Evolutionary conservation across 2,888 invertebrate genomes (phyloP).

Genomic region (Luffia ferchaultella): DNA sequence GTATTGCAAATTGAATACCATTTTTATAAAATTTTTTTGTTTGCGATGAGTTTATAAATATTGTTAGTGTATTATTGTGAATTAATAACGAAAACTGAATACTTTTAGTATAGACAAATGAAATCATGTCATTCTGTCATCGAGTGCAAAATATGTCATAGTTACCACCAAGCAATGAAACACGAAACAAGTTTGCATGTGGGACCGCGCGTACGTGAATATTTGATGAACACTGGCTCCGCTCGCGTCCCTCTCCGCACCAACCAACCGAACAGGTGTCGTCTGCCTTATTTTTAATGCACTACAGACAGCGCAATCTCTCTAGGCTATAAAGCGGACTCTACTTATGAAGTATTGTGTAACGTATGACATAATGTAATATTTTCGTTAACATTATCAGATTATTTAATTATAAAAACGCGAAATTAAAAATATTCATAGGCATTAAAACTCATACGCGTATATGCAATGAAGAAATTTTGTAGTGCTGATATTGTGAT

Average conservation of each 20-base stretch:
- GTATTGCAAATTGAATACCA: no score
- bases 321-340: constrained; percentile 14
- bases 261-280: constrained; percentile 35
- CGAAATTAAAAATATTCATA: no score
- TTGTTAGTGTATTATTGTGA: no score
- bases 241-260: constrained; percentile 15
- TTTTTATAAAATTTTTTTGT: no score
- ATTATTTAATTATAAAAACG: no score
- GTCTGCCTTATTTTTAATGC: constrained; percentile 38
- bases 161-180: constrained; percentile 25
- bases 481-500: no score
- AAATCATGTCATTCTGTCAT: background rate
- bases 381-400: no score
- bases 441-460: no score
- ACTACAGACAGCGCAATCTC: constrained; percentile 27
- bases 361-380: no score
- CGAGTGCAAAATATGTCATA: background rate
- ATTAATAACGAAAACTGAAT: background rate
- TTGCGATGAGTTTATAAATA: no score
- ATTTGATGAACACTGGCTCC: constrained; percentile 34
- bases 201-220: constrained; percentile 36
- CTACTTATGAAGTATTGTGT: no score
- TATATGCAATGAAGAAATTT: no score
- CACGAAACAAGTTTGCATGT: constrained; percentile 23
- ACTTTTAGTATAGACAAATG: background rate